Evolutionary conservation across 2,797 vertebrate species (phyloP), one percentile per base, ranked within the genome.

Genomic region (Caiman crocodilus): DNA sequence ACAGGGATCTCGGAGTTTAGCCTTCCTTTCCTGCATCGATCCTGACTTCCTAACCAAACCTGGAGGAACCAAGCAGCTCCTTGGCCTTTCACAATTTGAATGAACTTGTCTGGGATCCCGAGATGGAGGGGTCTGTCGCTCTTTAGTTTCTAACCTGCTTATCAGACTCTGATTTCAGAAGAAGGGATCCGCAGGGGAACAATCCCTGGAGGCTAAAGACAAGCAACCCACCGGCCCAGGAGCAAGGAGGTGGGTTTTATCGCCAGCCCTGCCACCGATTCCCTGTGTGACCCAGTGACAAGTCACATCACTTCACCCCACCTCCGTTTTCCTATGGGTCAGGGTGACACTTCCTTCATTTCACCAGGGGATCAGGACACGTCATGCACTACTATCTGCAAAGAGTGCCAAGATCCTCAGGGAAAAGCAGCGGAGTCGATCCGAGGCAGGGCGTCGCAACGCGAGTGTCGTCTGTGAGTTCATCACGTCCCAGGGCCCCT

Each of bases 281-380:
- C n/a, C 50, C 64, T 61, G 67, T 14, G 60, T 61, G 55, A 85
- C 25, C 30, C 75, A n/a, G 81, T 14, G 32, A 55, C 23, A 90
- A 85, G 88, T 61, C 61, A 79, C 6, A 5, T 65, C 56, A 82
- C 30, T 63, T 82, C n/a, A 3, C 14, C 21, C 2, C 77, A 65
- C 35, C 14, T 81, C 75, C 21, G 18, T 75, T 79, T 71, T 86
- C 50, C 74, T 20, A 35, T 57, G 55, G 61, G 42, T 64, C 83
- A 88, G 4, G 76, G 65, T 89, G 71, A 95, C 50, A 86, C 85
- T 88, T 81, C 23, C 42, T 50, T 42, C 57, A 56, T 25, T 80
- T 84, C n/a, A 89, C 30, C 26, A 17, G 42, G 85, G 18, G 30
- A 74, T 61, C 69, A 80, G 30, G 56, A 69, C 10, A 25, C 28